phyloP scores from a whole-genome alignment of 1,140 invertebrate species.

The Tachypleus tridentatus region DNA sequence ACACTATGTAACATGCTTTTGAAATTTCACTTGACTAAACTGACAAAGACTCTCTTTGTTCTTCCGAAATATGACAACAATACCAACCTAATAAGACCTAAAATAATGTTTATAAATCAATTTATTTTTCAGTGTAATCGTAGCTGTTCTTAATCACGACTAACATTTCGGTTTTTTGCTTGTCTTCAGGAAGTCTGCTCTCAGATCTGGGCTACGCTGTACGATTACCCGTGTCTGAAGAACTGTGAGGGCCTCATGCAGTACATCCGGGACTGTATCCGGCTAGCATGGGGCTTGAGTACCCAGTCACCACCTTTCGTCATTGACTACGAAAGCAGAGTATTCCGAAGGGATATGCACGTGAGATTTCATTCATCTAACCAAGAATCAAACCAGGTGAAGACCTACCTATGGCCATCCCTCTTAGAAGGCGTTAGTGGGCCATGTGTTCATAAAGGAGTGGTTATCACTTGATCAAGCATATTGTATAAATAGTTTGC shows the following conservation, averaged over 20 bases:
- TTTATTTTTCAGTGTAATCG: too few species aligned
- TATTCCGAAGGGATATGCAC: constrained; percentile 45
- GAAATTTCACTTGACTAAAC: too few species aligned
- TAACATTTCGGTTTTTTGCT: constrained; percentile 7
- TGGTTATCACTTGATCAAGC: constrained; percentile 46
- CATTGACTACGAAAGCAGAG: constrained; percentile 41
- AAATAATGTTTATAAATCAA: too few species aligned
- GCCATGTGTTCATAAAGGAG: constrained; percentile 51
- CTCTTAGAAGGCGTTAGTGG: constrained; percentile 48
- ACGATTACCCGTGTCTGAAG: constrained; percentile 58
- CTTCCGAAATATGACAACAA: too few species aligned
- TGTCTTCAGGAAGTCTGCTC: constrained; percentile 44
- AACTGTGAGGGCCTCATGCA: constrained; percentile 47
- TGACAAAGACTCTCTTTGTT: too few species aligned
- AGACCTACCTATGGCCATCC: constrained; percentile 56
- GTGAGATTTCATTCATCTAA: constrained; percentile 50
- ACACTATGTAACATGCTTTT: too few species aligned
- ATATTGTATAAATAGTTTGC: neutral
- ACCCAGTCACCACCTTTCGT: constrained; percentile 35
- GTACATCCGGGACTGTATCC: constrained; percentile 50
- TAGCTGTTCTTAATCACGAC: too few species aligned
- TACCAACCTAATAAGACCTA: too few species aligned
- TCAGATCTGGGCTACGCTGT: constrained; percentile 52
- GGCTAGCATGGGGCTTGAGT: constrained; percentile 48
- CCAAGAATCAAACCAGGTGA: constrained; percentile 42